phyloP scores from a whole-genome alignment of 2,797 vertebrate species.

The Chanos chanos region DNA sequence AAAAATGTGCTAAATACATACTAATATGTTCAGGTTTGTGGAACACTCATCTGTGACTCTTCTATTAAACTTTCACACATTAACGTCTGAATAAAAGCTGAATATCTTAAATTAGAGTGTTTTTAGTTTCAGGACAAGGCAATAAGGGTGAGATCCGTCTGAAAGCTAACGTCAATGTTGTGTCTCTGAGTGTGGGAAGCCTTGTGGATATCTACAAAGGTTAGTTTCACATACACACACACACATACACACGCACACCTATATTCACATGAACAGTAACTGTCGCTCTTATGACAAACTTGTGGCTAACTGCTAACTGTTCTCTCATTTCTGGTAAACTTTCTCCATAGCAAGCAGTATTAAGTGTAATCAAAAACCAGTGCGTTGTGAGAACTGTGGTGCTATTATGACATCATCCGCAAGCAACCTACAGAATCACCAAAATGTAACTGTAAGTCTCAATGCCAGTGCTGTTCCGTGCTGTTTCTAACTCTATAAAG shows the following conservation, averaged over 20 bases:
- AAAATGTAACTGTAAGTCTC: conserved; percentile 52
- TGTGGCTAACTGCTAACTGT: neutral
- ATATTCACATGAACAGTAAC: neutral
- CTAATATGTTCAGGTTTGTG: no score
- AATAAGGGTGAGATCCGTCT: conserved; percentile 27
- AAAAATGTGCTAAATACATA: no score
- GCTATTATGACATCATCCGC: conserved; percentile 60
- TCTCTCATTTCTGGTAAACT: neutral
- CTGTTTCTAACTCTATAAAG: neutral
- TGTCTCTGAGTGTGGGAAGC: conserved; percentile 59
- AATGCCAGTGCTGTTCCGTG: neutral
- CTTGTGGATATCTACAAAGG: conserved; percentile 62
- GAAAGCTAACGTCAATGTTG: conserved; percentile 64
- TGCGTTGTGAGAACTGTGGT: conserved; percentile 65
- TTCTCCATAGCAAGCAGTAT: conserved; percentile 38
- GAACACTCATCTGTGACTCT: no score
- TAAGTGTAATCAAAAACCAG: conserved; percentile 53
- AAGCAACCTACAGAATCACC: conserved; percentile 41
- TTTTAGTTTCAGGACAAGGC: conserved; percentile 43
- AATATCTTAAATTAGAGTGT: neutral
- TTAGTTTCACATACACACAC: conserved; percentile 23
- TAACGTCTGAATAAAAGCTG: neutral
- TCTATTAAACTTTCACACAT: neutral
- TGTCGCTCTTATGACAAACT: neutral
- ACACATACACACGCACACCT: neutral